Conservation (phyloP, 2,113 vertebrate species). For the Pyrgilauda ruficollis region DNA sequence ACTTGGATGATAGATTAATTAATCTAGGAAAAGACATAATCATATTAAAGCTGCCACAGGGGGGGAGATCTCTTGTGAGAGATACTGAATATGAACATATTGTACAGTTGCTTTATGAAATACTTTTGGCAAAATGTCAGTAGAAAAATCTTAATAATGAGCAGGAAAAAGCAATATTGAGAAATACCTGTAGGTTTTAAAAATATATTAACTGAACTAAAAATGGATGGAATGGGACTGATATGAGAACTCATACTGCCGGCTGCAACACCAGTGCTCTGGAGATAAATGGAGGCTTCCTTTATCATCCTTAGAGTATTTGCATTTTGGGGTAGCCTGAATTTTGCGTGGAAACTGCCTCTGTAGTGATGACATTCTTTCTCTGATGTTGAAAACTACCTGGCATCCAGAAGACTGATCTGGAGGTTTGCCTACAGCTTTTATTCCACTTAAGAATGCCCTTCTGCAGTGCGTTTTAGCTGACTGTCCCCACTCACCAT, state of each 20-base stretch:
- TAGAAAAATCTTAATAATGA: neutral
- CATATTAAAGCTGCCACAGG: neutral
- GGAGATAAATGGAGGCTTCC: neutral
- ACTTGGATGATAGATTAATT: neutral
- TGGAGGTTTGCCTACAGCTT: neutral
- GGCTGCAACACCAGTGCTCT: neutral
- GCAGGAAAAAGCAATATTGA: neutral
- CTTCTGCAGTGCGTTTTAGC: neutral
- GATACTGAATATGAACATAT: neutral
- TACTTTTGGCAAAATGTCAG: neutral
- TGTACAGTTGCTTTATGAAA: neutral
- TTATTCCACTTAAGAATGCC: neutral
- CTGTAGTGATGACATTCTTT: neutral
- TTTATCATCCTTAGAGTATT: neutral
- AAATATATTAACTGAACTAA: neutral
- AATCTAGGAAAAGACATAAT: neutral
- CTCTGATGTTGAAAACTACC: neutral
- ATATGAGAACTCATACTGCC: neutral
- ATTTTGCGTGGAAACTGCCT: neutral
- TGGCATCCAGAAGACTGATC: neutral
- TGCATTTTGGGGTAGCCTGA: neutral
- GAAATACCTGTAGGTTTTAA: neutral
- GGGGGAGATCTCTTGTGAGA: neutral
- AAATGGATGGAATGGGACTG: neutral
- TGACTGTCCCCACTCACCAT: neutral